These are phyloP conservation scores for Bovichtus variegatus DNA, from an alignment of 2,797 vertebrate species.

Conservation along the genomic window DNA sequence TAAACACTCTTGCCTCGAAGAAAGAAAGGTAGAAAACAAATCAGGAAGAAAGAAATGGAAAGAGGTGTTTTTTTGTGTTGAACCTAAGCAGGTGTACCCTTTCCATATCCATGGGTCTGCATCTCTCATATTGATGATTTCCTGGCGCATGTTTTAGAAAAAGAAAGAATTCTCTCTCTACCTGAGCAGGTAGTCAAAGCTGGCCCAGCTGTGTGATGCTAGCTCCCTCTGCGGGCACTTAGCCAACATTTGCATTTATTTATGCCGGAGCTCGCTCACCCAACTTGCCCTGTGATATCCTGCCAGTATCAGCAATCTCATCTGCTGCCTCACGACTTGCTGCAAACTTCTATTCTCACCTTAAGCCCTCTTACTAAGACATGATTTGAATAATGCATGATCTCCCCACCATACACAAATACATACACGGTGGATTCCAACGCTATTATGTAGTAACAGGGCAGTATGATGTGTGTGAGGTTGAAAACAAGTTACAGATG, in stretches of 20 bases:
- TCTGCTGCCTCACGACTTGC: constrained; percentile 36
- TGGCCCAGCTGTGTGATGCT: constrained; percentile 44
- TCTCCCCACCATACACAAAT: background rate
- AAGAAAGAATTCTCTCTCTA: constrained; percentile 15
- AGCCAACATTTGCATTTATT: constrained; percentile 69
- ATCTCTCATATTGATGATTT: constrained; percentile 11
- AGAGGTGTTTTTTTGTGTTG: background rate
- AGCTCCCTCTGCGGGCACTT: constrained; percentile 42
- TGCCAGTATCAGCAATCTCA: constrained; percentile 59
- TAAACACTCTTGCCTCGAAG: constrained; percentile 2
- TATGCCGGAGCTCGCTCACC: constrained; percentile 49
- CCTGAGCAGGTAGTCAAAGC: constrained; percentile 39
- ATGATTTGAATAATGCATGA: constrained; percentile 48
- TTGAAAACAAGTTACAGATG: background rate
- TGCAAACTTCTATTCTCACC: constrained; percentile 49
- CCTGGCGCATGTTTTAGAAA: constrained; percentile 7
- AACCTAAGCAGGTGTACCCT: background rate
- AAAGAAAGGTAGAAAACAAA: background rate
- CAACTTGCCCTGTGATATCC: constrained; percentile 41
- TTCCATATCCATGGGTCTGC: constrained; percentile 2
- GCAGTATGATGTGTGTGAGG: background rate
- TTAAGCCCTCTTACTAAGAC: constrained; percentile 38
- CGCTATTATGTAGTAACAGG: background rate
- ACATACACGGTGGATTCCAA: constrained; percentile 6
- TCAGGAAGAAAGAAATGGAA: background rate